Base-by-base conservation (phyloP, 1,140 invertebrate species). In the Anastrepha obliqua region DNA sequence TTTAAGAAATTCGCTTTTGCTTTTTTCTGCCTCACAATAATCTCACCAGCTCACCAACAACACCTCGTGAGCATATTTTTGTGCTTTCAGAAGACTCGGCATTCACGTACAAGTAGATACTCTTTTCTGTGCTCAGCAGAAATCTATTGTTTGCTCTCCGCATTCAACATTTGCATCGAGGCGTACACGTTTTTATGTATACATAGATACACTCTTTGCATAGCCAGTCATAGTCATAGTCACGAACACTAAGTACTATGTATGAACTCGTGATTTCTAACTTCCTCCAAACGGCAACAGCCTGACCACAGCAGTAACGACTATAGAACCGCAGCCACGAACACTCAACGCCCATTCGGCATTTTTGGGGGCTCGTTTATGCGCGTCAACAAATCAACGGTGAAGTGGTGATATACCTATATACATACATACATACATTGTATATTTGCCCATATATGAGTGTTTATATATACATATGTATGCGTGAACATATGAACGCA, bases 311-410 rank as follows among this genome's bases (percentile, higher is more conserved):
- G 67, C 67, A n/a, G 42, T 47, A 39, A 74, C 17, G 51, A 51
- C 74, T 2, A 20, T 64, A 67, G 51, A 44, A n/a, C 88, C 39
- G 58, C 89, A 67, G n/a, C 87, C 55, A 87, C 60, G 88, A 58
- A 42, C 39, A 58, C 58, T 70, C 59, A 65, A 86, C 87, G 55
- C 78, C 60, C 85, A 88, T 86, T 86, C 88, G 85, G 47, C 51
- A 81, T 20, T 59, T 81, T 65, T 74, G 89, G 90, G 88, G 90
- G 90, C 90, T 89, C 90, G 90, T 90, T 89, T 81, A 8, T 55
- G 17, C 74, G n/a, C 74, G 74, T 81, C 47, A 81, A 39, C 74
- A 29, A n/a, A 55, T 20, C 47, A 58, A 8, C 7, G 74, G 15
- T 47, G 15, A 74, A 74, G 67, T 74, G 67, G 6, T 70, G 67